Evolutionary conservation across 2,888 invertebrate genomes (phyloP), one percentile per base, ranked within the genome.

Genomic region (Rhingia rostrata): DNA sequence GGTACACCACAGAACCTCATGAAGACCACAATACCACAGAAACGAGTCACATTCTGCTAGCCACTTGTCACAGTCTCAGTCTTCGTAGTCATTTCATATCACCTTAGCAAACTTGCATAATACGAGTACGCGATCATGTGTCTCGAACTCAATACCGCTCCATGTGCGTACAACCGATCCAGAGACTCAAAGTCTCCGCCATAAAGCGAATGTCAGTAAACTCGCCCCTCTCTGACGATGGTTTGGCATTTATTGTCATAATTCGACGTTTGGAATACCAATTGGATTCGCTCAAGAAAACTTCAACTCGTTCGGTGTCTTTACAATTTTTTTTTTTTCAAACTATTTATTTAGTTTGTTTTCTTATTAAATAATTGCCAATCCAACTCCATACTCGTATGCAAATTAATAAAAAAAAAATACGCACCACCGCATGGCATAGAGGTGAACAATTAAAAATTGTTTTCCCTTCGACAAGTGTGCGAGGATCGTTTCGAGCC

Each of bases 171-270:
- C 69, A 12, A 41, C 33, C 35, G 14, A 56, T 14, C 22, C 9
- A 53, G 32, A 47, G 61, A 74, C 82, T 58, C 37, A 32, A 22
- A 53, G 82, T 35, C 41, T 72, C 61, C 30, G 9, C 14, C 47
- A 47, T 45, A 49, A 58, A 74, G 12, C 80, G 83, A 69, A 80
- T 84, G 83, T 84, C 74, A 79, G 53, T 79, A 53, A 80, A 63
- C 79, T 54, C 69, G 56, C 56, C 60, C 51, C 79, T 45, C 58
- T 12, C 22, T 7, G 22, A 45, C 12, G 35, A 0, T 32, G 9
- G 53, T 12, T 10, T 64, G 53, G 35, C 72, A 67, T 63, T 51
- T 43, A 45, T 51, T 70, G 79, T 74, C 80, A 80, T 35, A 43
- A 51, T 22, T 60, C 64, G 64, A 70, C 53, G 80, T 69, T 51